Evolutionary conservation across 2,888 invertebrate genomes (phyloP), one percentile per base, ranked within the genome.

Genomic region (Diaphora mendica): DNA sequence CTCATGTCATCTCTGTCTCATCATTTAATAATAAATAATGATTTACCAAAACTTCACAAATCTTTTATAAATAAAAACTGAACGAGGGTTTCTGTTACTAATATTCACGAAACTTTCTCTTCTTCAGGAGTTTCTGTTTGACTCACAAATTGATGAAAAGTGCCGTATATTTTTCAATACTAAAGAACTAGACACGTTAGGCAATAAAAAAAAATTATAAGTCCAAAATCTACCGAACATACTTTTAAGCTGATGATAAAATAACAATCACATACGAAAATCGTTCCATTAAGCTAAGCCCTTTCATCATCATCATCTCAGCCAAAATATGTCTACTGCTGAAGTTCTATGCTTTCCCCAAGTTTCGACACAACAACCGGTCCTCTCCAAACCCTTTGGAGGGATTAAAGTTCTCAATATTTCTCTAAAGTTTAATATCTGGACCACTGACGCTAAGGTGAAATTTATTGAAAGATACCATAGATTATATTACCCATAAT

Each of bases 31-130:
- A 48, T 67, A 48, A 48, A 30, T 48, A 26, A 68, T 35, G 59
- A 35, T 68, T 68, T 68, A 55, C 35, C 26, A n/a, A 68, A 62
- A 55, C 51, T 55, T 26, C 35, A 35, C 39, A 51, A 51, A 68
- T 35, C n/a, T 33, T 68, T 51, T 35, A n/a, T 55, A 51, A 13
- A 35, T 15, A 30, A 68, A 55, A 23, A 5, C 15, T 26, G 5
- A 13, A n/a, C 4, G 26, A 26, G n/a, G 11, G 51, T 35, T 68
- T 33, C 33, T 51, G 68, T 48, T n/a, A 66, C 42, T 26, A 42
- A 35, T 20, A 33, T 51, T 23, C 23, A 51, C 33, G 48, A 68
- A 68, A 68, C 33, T 51, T 48, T 9, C 30, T 48, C 67, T 67
- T 48, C 11, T n/a, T 35, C 23, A n/a, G 35, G 35, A 51, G 51